Conservation (phyloP, 2,888 invertebrate species). For the Morpho helenor region DNA sequence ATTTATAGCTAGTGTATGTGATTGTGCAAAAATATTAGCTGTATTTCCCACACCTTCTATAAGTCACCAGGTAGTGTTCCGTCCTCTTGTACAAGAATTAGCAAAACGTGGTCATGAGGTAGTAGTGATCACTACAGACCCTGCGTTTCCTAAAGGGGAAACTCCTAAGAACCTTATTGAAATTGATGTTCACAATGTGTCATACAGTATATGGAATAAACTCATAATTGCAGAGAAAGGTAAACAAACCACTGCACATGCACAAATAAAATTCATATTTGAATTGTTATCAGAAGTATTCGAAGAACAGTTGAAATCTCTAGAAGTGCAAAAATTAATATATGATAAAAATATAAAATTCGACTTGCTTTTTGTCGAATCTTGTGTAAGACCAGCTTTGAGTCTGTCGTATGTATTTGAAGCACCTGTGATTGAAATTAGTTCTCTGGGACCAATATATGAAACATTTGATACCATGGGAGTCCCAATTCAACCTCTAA, state of each 20-base stretch:
- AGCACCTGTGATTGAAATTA: slow-evolving; percentile 44
- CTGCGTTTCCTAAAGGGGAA: slow-evolving; percentile 41
- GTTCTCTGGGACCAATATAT: slow-evolving; percentile 36
- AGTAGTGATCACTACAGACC: slow-evolving; percentile 47
- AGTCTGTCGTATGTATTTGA: slow-evolving; percentile 40
- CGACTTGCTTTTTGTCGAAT: slow-evolving; percentile 45
- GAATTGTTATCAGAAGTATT: slow-evolving; percentile 20
- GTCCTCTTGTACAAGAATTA: slow-evolving; percentile 43
- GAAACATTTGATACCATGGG: slow-evolving; percentile 33
- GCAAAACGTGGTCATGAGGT: slow-evolving; percentile 53
- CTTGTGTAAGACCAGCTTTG: slow-evolving; percentile 31
- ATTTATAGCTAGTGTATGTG: background rate
- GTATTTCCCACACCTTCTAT: slow-evolving; percentile 48
- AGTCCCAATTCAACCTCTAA: slow-evolving; percentile 35
- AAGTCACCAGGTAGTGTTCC: slow-evolving; percentile 44
- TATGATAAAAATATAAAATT: slow-evolving; percentile 27
- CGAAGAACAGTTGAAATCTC: slow-evolving; percentile 26
- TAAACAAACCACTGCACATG: slow-evolving; percentile 9
- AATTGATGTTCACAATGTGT: slow-evolving; percentile 45
- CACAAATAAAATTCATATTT: slow-evolving; percentile 10
- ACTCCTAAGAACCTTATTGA: slow-evolving; percentile 42
- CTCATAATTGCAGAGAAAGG: slow-evolving; percentile 16
- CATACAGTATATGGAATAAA: slow-evolving; percentile 34
- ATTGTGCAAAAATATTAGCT: slow-evolving; percentile 44
- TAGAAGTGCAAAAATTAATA: slow-evolving; percentile 25